These are phyloP conservation scores for Calephelis nemesis DNA, from an alignment of 1,140 invertebrate species.

Conservation along the genomic window DNA sequence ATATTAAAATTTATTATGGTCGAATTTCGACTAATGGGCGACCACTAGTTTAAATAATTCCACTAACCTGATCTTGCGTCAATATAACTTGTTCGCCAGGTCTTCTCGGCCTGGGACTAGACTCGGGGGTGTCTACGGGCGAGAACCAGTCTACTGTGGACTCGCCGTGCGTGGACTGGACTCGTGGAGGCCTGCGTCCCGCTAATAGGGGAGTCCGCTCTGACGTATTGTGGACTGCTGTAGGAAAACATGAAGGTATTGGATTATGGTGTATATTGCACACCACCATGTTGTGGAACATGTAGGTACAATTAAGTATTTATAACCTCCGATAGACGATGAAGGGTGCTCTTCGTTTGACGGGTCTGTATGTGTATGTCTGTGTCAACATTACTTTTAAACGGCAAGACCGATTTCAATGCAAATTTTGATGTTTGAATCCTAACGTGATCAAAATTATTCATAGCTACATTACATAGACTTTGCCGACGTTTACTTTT, in stretches of 20 bases:
- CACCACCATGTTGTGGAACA: too few relatives aligned
- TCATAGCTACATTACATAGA: too few relatives aligned
- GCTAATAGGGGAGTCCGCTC: slow-evolving; percentile 49
- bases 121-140: slow-evolving; percentile 58
- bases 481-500: too few relatives aligned
- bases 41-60: background rate
- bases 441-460: too few relatives aligned
- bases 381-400: too few relatives aligned
- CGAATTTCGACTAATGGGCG: background rate
- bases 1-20: too few relatives aligned
- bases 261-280: background rate
- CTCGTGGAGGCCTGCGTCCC: slow-evolving; percentile 19
- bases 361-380: too few relatives aligned
- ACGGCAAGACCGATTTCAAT: too few relatives aligned
- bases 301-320: too few relatives aligned
- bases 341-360: too few relatives aligned
- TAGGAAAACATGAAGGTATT: background rate
- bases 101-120: slow-evolving; percentile 44
- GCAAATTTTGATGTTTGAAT: too few relatives aligned
- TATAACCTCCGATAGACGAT: too few relatives aligned
- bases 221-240: slow-evolving; percentile 34
- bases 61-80: slow-evolving; percentile 59
- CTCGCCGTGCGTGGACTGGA: slow-evolving; percentile 49
- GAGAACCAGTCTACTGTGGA: slow-evolving; percentile 69
- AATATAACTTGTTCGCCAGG: slow-evolving; percentile 52